These are phyloP conservation scores for Lucinisca nassula DNA, from an alignment of 2,888 invertebrate genomes.

Conservation along the genomic window DNA sequence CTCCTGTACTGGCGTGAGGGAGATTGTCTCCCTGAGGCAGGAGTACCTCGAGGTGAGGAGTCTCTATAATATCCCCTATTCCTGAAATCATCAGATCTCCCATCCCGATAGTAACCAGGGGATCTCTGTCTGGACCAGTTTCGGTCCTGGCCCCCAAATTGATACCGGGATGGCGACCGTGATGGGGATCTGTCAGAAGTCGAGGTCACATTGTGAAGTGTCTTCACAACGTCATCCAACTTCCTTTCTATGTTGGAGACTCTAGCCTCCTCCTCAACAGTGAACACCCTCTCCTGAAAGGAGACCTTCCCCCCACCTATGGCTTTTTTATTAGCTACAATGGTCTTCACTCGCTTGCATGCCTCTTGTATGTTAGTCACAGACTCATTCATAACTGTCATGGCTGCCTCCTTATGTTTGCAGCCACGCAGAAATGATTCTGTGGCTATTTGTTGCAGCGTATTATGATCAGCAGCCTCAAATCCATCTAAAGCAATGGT, in stretches of 20 bases:
- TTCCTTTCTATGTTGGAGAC: not conserved
- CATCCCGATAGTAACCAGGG: no score
- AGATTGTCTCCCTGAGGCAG: no score
- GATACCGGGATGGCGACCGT: not conserved
- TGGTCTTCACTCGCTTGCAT: not conserved
- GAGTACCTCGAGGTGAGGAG: no score
- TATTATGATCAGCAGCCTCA: not conserved
- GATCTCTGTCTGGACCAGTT: no score
- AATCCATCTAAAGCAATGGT: not conserved
- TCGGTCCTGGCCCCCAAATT: not conserved
- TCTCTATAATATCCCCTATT: no score
- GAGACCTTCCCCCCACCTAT: not conserved
- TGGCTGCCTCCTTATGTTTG: not conserved
- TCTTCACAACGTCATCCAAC: not conserved
- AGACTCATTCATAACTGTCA: not conserved
- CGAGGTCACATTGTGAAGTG: not conserved
- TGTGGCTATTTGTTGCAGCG: not conserved
- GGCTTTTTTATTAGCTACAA: not conserved
- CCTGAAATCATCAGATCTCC: no score
- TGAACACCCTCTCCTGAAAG: not conserved
- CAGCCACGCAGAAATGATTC: not conserved
- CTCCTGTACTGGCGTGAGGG: no score
- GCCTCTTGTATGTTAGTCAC: not conserved
- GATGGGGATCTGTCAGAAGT: not conserved
- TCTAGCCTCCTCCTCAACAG: not conserved